Evolutionary conservation across 2,113 vertebrate genomes (phyloP), one percentile per base, ranked within the genome.

Genomic region (Onychorhynchus coronatus): DNA sequence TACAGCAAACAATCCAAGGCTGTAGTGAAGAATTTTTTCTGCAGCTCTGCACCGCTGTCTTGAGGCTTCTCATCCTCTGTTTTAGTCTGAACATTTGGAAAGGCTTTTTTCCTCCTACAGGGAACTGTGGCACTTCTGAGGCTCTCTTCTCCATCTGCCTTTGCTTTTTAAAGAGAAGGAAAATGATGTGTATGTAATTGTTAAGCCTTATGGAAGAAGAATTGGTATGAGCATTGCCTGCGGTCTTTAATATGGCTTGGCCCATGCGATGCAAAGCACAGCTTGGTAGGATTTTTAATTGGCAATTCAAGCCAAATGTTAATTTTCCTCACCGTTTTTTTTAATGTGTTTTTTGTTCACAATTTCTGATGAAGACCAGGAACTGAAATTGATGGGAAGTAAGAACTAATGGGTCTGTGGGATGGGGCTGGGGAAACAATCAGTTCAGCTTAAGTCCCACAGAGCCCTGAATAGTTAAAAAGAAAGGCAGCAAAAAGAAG

Each of bases 1-100:
- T 91, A 82, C 7, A 97, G 83, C 33, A 97, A 92, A 30, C 67
- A 46, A 3, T 59, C 85, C n/a, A 93, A 58, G 63, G 92, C 30
- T 41, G 88, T 83, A 41, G 53, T 15, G 3, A 56, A 33, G 8
- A 67, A 35, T 23, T 61, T 89, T 86, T 78, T 50, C 79, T 12
- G 25, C 50, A 74, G 46, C 61, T 83, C 41, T 80, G 92, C 68
- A 18, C 70, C 80, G 22, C 52, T 62, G 8, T 44, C 56, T 76
- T 55, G 31, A 14, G 41, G 46, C 72, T 89, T 89, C 71, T 95
- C 33, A 18, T 71, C 11, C 52, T 93, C 67, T 55, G 30, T 53
- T 68, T 77, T 16, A 58, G 46, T 42, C 16, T 4, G 25, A 78
- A n/a, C 41, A 35, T 62, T 56, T 53, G 67, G 23, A 73, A 66